Evolutionary conservation across 2,113 vertebrate genomes (phyloP).

Genomic region (Phylloscopus trochiloides): DNA sequence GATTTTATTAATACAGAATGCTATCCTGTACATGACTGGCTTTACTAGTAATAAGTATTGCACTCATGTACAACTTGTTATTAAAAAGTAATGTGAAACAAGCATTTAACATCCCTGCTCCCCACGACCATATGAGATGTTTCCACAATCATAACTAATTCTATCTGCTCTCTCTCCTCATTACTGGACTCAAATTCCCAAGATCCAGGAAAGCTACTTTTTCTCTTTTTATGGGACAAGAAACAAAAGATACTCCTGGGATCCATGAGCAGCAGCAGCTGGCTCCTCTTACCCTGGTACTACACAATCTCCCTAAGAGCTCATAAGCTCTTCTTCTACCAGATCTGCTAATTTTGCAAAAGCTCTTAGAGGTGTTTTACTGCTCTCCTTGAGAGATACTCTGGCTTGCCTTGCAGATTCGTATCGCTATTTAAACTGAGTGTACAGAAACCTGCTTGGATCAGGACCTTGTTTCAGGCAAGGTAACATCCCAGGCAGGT

Average conservation of each 20-base stretch:
- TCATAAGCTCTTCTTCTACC: not conserved
- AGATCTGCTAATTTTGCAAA: not conserved
- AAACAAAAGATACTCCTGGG: not conserved
- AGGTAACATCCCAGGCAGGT: not conserved
- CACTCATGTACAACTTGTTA: accelerated
- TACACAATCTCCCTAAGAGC: not conserved
- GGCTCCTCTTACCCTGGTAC: not conserved
- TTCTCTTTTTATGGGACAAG: not conserved
- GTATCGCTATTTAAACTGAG: not conserved
- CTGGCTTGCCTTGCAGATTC: not conserved
- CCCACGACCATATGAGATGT: not conserved
- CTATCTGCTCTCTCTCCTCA: not conserved
- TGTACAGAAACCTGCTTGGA: not conserved
- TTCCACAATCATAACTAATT: not conserved
- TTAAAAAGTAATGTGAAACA: not conserved
- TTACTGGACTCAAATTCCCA: not conserved
- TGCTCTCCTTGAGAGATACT: not conserved
- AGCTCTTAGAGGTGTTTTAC: not conserved
- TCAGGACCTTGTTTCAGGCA: not conserved
- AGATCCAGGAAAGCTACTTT: not conserved
- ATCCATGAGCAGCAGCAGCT: not conserved
- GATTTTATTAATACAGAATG: not conserved
- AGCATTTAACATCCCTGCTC: not conserved
- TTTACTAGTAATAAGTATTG: not conserved
- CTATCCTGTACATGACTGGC: not conserved